Conservation (phyloP, 2,113 vertebrate genomes). For the Raja brachyura region DNA sequence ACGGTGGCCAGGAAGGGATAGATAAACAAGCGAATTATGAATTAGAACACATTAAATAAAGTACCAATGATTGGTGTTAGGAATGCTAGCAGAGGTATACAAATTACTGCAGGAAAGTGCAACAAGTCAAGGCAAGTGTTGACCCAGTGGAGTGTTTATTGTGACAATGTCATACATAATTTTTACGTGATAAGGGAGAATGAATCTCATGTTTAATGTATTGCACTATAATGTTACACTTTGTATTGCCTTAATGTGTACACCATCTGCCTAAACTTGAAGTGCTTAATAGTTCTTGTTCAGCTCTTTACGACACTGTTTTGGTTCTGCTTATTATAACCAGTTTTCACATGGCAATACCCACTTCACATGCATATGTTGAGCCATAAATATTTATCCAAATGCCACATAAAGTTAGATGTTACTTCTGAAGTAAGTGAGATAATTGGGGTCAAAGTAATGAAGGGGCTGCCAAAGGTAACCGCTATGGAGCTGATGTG, state of each 20-base stretch:
- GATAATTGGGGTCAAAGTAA: neutral
- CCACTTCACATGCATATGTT: conserved; percentile 6
- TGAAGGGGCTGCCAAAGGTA: neutral
- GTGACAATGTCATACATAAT: conserved; percentile 20
- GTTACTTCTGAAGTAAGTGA: conserved; percentile 21
- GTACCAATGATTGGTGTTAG: neutral
- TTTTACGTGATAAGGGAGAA: conserved; percentile 15
- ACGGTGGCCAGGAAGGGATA: neutral
- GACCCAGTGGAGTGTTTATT: conserved; percentile 26
- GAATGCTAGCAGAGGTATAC: conserved; percentile 1
- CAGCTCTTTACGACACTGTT: conserved; percentile 32
- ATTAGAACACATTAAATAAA: neutral
- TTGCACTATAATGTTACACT: conserved; percentile 25
- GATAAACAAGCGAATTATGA: neutral
- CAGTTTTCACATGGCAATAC: neutral
- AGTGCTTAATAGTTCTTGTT: conserved; percentile 31
- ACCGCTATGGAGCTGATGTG: no score
- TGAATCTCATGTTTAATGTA: conserved; percentile 37
- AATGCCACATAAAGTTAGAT: neutral
- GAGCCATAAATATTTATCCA: conserved; percentile 34
- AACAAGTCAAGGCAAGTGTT: conserved; percentile 12
- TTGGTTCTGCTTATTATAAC: conserved; percentile 30
- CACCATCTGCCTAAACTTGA: conserved; percentile 36
- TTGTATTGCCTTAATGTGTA: conserved; percentile 35
- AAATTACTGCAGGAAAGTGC: conserved; percentile 11